These are phyloP conservation scores for human DNA, from an alignment of 2,113 vertebrate genomes.

Conservation along the genomic window GRCh38 chr14:25159501-25160000, in stretches of 20 bases:
- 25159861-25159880: conserved; percentile 47
- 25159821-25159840: not conserved
- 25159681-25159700: not conserved
- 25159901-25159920: not conserved
- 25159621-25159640: not conserved
- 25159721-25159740: not conserved
- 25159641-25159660: not conserved
- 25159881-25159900: not conserved
- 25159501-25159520: not conserved
- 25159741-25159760: conserved; percentile 9
- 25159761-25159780: not conserved
- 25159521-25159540: conserved; percentile 1
- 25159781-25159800: not conserved
- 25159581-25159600: not conserved
- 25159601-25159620: not conserved
- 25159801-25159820: conserved; percentile 22
- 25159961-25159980: conserved; percentile 3
- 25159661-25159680: not conserved
- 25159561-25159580: not conserved
- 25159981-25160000: conserved; percentile 36
- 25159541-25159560: not conserved
- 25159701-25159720: not conserved
- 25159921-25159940: not conserved
- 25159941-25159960: conserved; percentile 24
- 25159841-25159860: not conserved